These are phyloP conservation scores for Mus spretus DNA, from an alignment of 2,797 vertebrate genomes.

Conservation along the genomic window DNA sequence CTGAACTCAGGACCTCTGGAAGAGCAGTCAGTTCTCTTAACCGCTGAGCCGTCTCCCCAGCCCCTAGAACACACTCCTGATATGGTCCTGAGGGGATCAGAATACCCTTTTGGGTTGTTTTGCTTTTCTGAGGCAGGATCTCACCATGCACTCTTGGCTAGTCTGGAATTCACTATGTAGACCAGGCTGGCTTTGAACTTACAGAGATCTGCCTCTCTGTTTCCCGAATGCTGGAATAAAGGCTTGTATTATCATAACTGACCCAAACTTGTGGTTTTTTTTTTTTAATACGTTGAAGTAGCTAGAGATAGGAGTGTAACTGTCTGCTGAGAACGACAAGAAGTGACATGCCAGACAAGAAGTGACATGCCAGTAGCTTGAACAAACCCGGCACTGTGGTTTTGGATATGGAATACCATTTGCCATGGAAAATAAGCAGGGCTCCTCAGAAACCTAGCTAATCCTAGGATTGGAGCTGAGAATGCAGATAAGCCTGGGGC, in stretches of 20 bases:
- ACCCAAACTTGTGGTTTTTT: neutral
- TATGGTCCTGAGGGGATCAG: neutral
- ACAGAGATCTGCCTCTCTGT: neutral
- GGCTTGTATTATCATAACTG: neutral
- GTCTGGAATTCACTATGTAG: neutral
- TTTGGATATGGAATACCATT: neutral
- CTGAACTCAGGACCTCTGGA: too few species aligned
- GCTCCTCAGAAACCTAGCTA: conserved; percentile 30
- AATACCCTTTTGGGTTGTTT: neutral
- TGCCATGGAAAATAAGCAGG: conserved; percentile 36
- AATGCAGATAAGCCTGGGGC: neutral
- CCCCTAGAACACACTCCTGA: neutral
- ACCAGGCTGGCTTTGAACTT: neutral
- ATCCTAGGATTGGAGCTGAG: neutral
- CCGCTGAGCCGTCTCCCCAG: too few species aligned
- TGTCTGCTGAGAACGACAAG: neutral
- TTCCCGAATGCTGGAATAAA: neutral
- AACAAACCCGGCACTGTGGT: neutral
- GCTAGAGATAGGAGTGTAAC: neutral
- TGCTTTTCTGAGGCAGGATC: neutral
- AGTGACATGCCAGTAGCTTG: neutral
- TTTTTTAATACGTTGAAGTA: conserved; percentile 13
- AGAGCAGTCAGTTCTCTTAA: too few species aligned
- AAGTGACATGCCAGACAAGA: neutral
- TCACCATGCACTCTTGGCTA: neutral